Conservation (phyloP, 2,797 vertebrate genomes). For the Triplophysa yarkandensis region DNA sequence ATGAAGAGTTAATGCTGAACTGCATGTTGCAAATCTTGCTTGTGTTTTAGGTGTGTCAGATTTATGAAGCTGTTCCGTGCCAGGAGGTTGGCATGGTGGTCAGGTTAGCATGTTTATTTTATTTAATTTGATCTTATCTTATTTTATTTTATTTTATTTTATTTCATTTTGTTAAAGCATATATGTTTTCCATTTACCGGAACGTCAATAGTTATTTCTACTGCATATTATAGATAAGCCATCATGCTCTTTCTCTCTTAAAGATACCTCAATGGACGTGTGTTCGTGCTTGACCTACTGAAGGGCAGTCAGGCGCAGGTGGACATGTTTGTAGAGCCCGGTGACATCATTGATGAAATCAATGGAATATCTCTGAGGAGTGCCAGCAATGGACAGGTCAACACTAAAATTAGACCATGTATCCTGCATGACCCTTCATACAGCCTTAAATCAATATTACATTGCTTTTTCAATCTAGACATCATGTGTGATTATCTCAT, state of each 20-base stretch:
- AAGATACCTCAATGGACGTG: slow-evolving; percentile 77
- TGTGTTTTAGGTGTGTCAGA: slow-evolving; percentile 74
- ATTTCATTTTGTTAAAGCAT: background rate
- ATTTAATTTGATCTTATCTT: slow-evolving; percentile 12
- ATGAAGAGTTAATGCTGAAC: slow-evolving; percentile 18
- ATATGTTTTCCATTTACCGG: background rate
- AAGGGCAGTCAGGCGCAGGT: slow-evolving; percentile 76
- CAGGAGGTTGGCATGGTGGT: slow-evolving; percentile 75
- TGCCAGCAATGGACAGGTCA: slow-evolving; percentile 75
- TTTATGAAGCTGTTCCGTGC: slow-evolving; percentile 77
- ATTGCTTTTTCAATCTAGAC: background rate
- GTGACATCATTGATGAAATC: slow-evolving; percentile 84
- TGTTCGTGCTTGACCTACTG: slow-evolving; percentile 76
- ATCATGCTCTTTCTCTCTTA: background rate
- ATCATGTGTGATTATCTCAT: background rate
- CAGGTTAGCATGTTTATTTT: slow-evolving; percentile 65
- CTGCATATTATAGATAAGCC: background rate
- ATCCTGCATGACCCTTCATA: background rate
- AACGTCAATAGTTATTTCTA: background rate
- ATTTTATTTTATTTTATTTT: slow-evolving; percentile 17
- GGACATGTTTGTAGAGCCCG: slow-evolving; percentile 73
- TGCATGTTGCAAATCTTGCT: slow-evolving; percentile 46
- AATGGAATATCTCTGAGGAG: slow-evolving; percentile 80
- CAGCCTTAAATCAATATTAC: background rate
- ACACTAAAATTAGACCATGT: slow-evolving; percentile 8